Base-by-base conservation (phyloP, 2,113 vertebrate genomes). In the Rhagologus leucostigma region DNA sequence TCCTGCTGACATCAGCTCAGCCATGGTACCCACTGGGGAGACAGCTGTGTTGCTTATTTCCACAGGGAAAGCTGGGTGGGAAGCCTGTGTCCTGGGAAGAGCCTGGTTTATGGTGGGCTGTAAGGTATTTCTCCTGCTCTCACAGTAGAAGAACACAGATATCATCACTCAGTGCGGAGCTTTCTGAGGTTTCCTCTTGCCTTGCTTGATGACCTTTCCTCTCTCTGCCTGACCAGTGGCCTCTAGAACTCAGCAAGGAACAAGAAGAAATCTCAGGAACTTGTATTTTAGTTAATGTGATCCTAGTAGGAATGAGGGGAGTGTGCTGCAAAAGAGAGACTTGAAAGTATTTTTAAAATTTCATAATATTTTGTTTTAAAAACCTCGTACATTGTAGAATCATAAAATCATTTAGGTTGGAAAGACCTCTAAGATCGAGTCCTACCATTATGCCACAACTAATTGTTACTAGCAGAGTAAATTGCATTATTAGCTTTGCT, bases 401-500 rank as follows among this genome's bases (percentile, higher is more conserved):
- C 41, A 14, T 29, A 11, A 33, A 49, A 44, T 29, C 13, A 12
- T 77, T 42, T 63, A 14, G 27, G 15, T 55, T 63, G 49, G 35
- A 15, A 77, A 77, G 80, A 17, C 22, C 35, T 90, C 32, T 24
- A 17, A 56, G 35, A 29, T 56, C 0, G 6, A 49, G 56, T 49
- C 35, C 32, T 63, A 69, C 56, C 35, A 42, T 29, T 64, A 44
- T 96, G 97, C 92, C 94, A 96, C 44, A 93, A 70, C 65, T 95
- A 71, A 96, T 96, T 81, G 90, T 52, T 87, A 65, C 77, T 35
- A 93, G 84, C 69, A 94, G 81, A 89, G 56, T 68, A 92, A 93
- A 76, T 80, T 32, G 47, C 46, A 33, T 96, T 90, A 96, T 95
- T 87, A 91, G 88, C 35, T 96, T 79, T 97, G 97, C 94, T 95